Base-by-base conservation (phyloP, 2,888 invertebrate species). In the Aethes cnicana region DNA sequence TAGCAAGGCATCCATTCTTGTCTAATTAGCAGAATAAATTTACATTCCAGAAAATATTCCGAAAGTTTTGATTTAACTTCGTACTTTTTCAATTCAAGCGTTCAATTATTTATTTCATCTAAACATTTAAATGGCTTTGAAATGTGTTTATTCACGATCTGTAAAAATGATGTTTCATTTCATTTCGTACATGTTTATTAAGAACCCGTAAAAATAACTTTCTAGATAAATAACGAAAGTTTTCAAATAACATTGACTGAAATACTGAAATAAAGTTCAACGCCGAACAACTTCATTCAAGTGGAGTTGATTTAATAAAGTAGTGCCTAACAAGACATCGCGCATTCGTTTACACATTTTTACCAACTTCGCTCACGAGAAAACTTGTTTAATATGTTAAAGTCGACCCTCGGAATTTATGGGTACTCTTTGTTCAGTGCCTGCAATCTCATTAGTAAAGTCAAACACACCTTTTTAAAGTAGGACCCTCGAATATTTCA, bases 381-480 rank as follows among this genome's bases (percentile, higher is more conserved):
- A 63, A 71, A 71, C 70, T 76, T 67, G 59, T 63, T 74, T 69
- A 59, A 58, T 68, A 65, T 68, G 66, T 70, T 71, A 77, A 79
- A 74, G 66, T 76, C 66, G 47, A 58, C 62, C 62, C 57, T 58
- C 54, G 49, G 58, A 68, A 68, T 68, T 59, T 66, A 68, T 66
- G 69, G 58, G 62, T 68, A 64, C 66, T 68, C 66, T 70, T 68
- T 68, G 61, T 63, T 60, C 65, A 61, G 62, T 62, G 62, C 76
- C 75, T 73, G 74, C 72, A 76, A 74, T 74, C 78, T 84, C 85
- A 87, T 86, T 86, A 86, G 81, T 77, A 58, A 88, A 87, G 79
- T 84, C 82, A 88, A 89, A 89, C 69, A 87, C 72, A 83, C 82
- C 84, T 86, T 85, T 84, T 80, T 71, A 81, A 84, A 84, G 77